phyloP scores from a whole-genome alignment of 2,888 invertebrate genomes.

The Augiades crinisus region DNA sequence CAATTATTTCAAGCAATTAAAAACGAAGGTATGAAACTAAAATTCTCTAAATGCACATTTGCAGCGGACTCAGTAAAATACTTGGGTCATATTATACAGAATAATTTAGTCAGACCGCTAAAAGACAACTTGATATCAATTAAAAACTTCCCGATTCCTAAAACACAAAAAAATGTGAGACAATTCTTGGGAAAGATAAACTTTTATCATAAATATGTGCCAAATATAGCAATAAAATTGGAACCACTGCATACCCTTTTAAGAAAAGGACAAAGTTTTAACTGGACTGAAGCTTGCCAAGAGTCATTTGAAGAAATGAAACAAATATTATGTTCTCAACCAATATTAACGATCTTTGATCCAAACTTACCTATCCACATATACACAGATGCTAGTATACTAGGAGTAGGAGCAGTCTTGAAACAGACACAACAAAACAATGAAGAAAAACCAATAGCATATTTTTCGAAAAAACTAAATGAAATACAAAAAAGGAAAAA shows the following conservation, averaged over 20 bases:
- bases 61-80: conserved; percentile 30
- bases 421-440: conserved; percentile 14
- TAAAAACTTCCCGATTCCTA: conserved; percentile 29
- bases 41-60: conserved; percentile 30
- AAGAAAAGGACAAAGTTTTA: conserved; percentile 9
- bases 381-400: conserved; percentile 25
- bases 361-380: conserved; percentile 22
- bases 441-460: not conserved
- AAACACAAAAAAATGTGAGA: conserved; percentile 29
- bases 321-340: conserved; percentile 26
- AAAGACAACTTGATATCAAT: conserved; percentile 33
- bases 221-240: conserved; percentile 14
- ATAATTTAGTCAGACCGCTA: conserved; percentile 31
- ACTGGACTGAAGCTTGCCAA: conserved; percentile 21
- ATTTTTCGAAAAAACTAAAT: no score
- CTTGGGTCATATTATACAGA: conserved; percentile 30
- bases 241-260: conserved; percentile 28
- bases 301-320: conserved; percentile 27
- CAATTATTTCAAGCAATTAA: not conserved
- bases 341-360: conserved; percentile 26
- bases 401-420: conserved; percentile 23
- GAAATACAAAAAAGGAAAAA: not conserved
- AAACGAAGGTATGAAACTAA: conserved; percentile 12
- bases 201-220: conserved; percentile 27
- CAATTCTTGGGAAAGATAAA: conserved; percentile 36